phyloP scores from a whole-genome alignment of 92 coral and sea anemone genomes.

The Heliopora coerulea region DNA sequence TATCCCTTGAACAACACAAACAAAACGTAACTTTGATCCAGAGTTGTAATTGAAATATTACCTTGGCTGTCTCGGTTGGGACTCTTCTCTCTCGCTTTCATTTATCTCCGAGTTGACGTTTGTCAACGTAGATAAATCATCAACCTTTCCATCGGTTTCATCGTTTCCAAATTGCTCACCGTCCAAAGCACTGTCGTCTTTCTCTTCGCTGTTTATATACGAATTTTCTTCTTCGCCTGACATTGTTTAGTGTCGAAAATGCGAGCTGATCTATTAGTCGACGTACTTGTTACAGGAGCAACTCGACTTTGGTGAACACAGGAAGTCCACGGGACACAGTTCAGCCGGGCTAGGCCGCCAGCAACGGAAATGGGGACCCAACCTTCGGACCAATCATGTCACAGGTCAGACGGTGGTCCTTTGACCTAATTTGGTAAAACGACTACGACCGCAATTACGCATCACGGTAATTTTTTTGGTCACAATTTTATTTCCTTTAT shows the following conservation, averaged over 20 bases:
- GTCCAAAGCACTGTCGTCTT: neutral
- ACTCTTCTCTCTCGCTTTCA: neutral
- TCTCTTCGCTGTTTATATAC: neutral
- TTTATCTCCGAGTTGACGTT: slow-evolving; percentile 2
- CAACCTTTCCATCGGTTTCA: neutral
- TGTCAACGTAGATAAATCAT: slow-evolving; percentile 9
- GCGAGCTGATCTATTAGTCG: neutral
- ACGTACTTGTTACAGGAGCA: neutral
- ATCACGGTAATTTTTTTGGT: too few relatives aligned
- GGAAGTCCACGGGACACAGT: slow-evolving; percentile 10
- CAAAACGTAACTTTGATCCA: neutral
- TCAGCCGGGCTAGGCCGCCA: neutral
- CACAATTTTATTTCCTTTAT: too few relatives aligned
- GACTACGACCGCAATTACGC: neutral
- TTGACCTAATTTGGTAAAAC: slow-evolving; percentile 24
- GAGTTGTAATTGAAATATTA: slow-evolving; percentile 11
- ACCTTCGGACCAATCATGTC: slow-evolving; percentile 22
- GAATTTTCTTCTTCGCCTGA: slow-evolving; percentile 25
- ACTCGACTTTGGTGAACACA: neutral
- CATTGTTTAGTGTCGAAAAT: slow-evolving; percentile 17
- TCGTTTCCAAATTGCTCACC: neutral
- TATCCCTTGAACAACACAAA: neutral
- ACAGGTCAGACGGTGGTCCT: neutral
- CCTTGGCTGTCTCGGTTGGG: slow-evolving; percentile 11
- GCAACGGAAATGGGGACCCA: slow-evolving; percentile 7